Evolutionary conservation across 2,113 vertebrate species (phyloP).

Genomic region (Neogobius melanostomus): DNA sequence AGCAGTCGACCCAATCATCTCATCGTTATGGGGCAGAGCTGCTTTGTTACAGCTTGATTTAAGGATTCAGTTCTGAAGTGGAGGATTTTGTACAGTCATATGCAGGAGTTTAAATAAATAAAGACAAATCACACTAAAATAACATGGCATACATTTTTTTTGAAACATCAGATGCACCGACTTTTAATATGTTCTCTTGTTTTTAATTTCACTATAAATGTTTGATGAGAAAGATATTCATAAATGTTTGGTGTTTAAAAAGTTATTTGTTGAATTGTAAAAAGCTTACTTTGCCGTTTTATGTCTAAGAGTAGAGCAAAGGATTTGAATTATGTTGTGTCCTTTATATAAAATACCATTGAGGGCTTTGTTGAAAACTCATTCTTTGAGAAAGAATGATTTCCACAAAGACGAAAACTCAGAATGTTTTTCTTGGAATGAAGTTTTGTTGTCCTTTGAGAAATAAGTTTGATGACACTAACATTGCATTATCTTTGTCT

Average conservation of each 20-base stretch:
- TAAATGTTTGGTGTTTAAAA: too few relatives aligned
- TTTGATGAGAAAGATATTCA: too few relatives aligned
- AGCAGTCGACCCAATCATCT: conserved; percentile 21
- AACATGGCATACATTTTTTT: background rate
- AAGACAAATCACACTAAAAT: background rate
- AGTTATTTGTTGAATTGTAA: too few relatives aligned
- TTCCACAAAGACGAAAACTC: background rate
- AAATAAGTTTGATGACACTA: conserved; percentile 46
- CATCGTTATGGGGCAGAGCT: conserved; percentile 12
- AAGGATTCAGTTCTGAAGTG: conserved; percentile 1
- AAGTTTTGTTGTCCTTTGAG: background rate
- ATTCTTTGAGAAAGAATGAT: background rate
- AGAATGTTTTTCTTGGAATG: background rate
- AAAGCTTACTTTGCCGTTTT: too few relatives aligned
- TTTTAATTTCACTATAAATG: too few relatives aligned
- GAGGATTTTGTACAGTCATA: background rate
- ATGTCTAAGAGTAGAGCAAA: background rate
- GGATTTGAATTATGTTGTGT: background rate
- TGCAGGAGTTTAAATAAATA: background rate
- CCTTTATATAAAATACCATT: background rate
- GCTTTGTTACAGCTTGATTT: conserved; percentile 7
- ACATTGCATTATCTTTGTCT: conserved; percentile 29
- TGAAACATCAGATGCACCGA: too few relatives aligned
- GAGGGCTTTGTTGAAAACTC: background rate
- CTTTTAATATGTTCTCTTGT: too few relatives aligned